phyloP scores from a whole-genome alignment of 2,888 invertebrate species.

The Agrochola lota region DNA sequence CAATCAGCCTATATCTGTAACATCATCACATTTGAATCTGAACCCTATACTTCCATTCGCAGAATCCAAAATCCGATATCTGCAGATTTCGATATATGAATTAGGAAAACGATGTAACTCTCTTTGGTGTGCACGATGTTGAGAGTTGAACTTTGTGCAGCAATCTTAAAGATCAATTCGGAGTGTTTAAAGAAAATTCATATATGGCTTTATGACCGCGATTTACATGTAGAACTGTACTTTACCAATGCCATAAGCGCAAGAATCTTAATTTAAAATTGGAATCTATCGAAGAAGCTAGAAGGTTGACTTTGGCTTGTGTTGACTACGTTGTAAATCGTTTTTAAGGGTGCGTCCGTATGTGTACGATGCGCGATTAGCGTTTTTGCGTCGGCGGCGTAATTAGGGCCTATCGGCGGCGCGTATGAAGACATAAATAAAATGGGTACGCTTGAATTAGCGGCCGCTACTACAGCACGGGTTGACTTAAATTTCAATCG shows the following conservation, averaged over 20 bases:
- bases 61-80: conserved; percentile 24
- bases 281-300: background rate
- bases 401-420: conserved; percentile 90
- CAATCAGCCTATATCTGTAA: conserved; percentile 71
- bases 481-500: conserved; percentile 84
- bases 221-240: conserved; percentile 46
- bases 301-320: conserved; percentile 49
- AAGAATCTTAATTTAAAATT: conserved; percentile 18
- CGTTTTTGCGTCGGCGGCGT: conserved; percentile 88
- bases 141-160: conserved; percentile 21
- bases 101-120: conserved; percentile 60
- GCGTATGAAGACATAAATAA: conserved; percentile 90
- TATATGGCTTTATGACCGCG: conserved; percentile 59
- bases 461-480: conserved; percentile 75
- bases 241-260: conserved; percentile 51
- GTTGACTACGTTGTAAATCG: conserved; percentile 47
- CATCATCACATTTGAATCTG: conserved; percentile 35
- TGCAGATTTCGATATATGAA: conserved; percentile 35
- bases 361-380: conserved; percentile 86
- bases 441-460: conserved; percentile 85
- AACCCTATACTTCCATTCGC: background rate
- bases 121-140: conserved; percentile 15
- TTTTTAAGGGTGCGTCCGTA: conserved; percentile 65
- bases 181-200: conserved; percentile 7
- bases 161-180: conserved; percentile 31